phyloP scores from a whole-genome alignment of 2,797 vertebrate genomes.

The Coranthus polyacanthus region DNA sequence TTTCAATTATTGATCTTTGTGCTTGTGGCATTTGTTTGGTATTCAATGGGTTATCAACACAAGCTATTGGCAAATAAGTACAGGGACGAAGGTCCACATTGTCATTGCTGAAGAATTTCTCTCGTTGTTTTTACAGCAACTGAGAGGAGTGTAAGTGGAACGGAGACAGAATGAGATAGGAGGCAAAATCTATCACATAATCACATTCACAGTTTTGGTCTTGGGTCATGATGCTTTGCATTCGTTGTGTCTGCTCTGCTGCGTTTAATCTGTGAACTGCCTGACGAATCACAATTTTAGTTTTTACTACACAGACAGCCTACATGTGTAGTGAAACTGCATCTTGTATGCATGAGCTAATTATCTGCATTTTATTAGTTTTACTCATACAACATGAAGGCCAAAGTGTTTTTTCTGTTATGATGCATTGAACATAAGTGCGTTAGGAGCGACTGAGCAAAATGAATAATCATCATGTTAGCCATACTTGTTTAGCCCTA shows the following conservation, averaged over 20 bases:
- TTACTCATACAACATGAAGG: background rate
- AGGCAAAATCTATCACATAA: conserved; percentile 2
- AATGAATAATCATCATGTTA: conserved; percentile 9
- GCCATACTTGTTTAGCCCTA: background rate
- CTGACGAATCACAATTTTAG: too few species aligned
- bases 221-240: background rate
- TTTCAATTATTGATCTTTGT: conserved; percentile 60
- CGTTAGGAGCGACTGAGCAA: background rate
- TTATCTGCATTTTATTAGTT: background rate
- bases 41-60: conserved; percentile 54
- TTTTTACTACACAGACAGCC: background rate
- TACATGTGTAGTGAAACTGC: background rate
- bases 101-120: background rate
- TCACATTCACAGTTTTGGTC: conserved; percentile 4
- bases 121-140: background rate
- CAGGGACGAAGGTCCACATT: background rate
- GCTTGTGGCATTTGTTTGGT: conserved; percentile 51
- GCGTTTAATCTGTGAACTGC: too few species aligned
- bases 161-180: conserved; percentile 4
- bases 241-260: background rate
- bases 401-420: background rate
- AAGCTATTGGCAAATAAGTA: conserved; percentile 9
- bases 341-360: background rate
- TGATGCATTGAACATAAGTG: too few species aligned
- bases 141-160: background rate